Evolutionary conservation across 2,113 vertebrate genomes (phyloP).

Genomic region (Oncorhynchus masou): DNA sequence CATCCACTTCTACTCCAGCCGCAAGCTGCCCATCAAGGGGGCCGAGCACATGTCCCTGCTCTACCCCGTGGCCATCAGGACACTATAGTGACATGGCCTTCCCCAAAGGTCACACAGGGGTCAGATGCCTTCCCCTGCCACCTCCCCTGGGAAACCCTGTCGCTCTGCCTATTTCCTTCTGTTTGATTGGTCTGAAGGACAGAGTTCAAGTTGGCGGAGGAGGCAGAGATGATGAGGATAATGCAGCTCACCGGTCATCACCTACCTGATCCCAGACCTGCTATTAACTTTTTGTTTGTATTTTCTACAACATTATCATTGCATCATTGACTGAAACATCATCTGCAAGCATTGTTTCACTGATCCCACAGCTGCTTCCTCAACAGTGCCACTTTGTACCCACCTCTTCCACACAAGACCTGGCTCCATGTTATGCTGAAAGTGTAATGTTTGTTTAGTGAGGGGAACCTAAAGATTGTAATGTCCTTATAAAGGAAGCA

Average conservation of each 20-base stretch:
- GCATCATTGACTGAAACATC: slow-evolving; percentile 26
- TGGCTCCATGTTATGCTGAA: slow-evolving; percentile 25
- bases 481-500: slow-evolving; percentile 1
- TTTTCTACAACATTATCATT: slow-evolving; percentile 43
- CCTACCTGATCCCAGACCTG: neutral
- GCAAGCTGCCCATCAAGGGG: slow-evolving; percentile 98
- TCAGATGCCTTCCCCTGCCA: neutral
- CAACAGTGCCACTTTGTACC: neutral
- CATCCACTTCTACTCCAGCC: slow-evolving; percentile 95
- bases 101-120: slow-evolving; percentile 6
- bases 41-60: slow-evolving; percentile 98
- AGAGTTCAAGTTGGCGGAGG: neutral
- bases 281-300: slow-evolving; percentile 38
- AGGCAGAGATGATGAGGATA: neutral
- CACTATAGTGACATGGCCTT: slow-evolving; percentile 77
- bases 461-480: slow-evolving; percentile 52
- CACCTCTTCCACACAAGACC: neutral
- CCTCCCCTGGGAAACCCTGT: neutral
- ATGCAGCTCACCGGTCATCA: neutral
- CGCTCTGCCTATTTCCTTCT: neutral
- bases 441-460: slow-evolving; percentile 31
- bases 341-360: slow-evolving; percentile 40
- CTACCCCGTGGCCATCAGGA: slow-evolving; percentile 94
- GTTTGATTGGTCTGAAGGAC: neutral
- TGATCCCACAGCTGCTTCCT: slow-evolving; percentile 42